These are phyloP conservation scores for Mesocentrotus franciscanus DNA, from an alignment of 53 echinoderm and acorn worm genomes.

Conservation along the genomic window DNA sequence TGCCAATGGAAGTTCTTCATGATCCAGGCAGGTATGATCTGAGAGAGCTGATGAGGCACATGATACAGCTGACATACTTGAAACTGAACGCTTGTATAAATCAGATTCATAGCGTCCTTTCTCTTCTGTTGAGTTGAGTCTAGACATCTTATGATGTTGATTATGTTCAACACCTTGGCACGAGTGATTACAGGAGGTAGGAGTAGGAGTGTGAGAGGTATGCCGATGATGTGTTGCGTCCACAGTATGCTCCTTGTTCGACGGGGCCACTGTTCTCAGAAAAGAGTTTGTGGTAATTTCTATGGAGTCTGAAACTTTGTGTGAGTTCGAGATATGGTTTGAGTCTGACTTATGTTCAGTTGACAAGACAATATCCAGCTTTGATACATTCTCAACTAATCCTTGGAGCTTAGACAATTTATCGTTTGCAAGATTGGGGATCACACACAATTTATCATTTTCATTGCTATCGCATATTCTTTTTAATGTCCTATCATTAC, in stretches of 20 bases:
- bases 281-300: constrained; percentile 34
- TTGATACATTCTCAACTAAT: neutral
- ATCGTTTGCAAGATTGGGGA: neutral
- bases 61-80: constrained; percentile 73
- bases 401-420: neutral
- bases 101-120: neutral
- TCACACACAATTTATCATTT: constrained; percentile 26
- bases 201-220: neutral
- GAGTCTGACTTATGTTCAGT: neutral
- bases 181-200: neutral
- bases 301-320: constrained; percentile 49
- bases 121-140: neutral
- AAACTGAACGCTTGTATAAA: constrained; percentile 63
- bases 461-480: neutral
- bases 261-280: too few relatives aligned
- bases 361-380: neutral
- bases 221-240: neutral
- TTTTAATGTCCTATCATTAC: neutral
- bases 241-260: neutral
- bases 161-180: neutral
- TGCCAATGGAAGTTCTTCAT: constrained; percentile 90
- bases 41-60: constrained; percentile 78
- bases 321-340: neutral
- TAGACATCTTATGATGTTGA: neutral
- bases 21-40: constrained; percentile 74